Base-by-base conservation (phyloP, 1,140 invertebrate species). In the Caenorhabditis briggsae region DNA sequence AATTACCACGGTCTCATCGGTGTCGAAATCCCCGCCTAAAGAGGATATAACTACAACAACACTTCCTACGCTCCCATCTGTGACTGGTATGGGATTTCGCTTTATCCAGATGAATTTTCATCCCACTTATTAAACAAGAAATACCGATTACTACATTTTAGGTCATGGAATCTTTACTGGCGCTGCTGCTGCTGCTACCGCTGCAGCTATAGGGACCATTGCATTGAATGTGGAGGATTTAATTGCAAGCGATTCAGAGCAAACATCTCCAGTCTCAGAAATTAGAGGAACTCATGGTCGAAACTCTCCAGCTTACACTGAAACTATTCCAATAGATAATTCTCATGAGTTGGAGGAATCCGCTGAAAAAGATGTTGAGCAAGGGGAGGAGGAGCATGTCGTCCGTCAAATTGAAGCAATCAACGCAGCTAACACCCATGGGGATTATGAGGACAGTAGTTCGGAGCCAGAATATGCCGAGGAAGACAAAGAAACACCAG, bases 401-500 rank as follows among this genome's bases (percentile, higher is more conserved):
- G 25, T 55, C 0, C 53, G 53, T 12, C 82, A 83, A 59, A 56
- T 58, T 58, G 33, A 58, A n/a, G 2, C 46, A 25, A 25, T 58
- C 46, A 58, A 58, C 41, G 11, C 83, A n/a, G 9, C 41, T 2
- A 56, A 7, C 16, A 55, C 18, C 25, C 84, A 85, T 50, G 84
- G 50, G 0, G 84, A 70, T 14, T 61, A 84, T 41, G 46, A 78
- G 8, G 84, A 84, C 33, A 65, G 65, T 46, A 65, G 78, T 33
- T 74, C 61, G 2, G 84, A 85, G 50, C 84, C 84, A 58, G 84
- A 85, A 23, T 85, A 85, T 85, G 84, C 84, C n/a, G 65, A 74
- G 43, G 61, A 70, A 12, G 84, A 85, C 25, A 8, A 9, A 7
- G 70, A 78, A 23, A 12, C 46, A 53, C 20, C 46, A 2, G 43